Conservation (phyloP, 2,888 invertebrate species). For the Noctua janthe region DNA sequence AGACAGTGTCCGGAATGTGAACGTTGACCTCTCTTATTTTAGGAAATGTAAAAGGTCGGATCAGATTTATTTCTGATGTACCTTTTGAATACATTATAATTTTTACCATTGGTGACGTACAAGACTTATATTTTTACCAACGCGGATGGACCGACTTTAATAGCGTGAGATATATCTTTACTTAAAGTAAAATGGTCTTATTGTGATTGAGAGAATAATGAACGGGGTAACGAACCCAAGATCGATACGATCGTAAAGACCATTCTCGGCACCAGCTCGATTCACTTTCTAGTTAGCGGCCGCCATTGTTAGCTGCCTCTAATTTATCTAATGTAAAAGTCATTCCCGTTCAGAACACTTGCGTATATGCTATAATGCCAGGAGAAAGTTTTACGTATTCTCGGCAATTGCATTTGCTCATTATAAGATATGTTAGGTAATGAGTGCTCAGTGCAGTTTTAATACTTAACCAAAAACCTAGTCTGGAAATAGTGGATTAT, state of each 20-base stretch:
- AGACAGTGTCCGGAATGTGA: slow-evolving; percentile 79
- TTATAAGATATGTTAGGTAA: slow-evolving; percentile 42
- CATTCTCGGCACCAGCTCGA: slow-evolving; percentile 82
- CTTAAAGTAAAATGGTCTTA: slow-evolving; percentile 75
- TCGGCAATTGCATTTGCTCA: slow-evolving; percentile 42
- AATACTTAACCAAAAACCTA: slow-evolving; percentile 2
- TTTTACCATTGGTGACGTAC: slow-evolving; percentile 27
- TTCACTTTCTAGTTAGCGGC: slow-evolving; percentile 87
- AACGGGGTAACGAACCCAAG: slow-evolving; percentile 82
- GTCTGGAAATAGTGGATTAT: slow-evolving; percentile 51
- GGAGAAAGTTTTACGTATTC: slow-evolving; percentile 59
- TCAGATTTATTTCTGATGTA: slow-evolving; percentile 58
- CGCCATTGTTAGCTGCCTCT: slow-evolving; percentile 84
- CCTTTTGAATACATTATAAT: slow-evolving; percentile 55
- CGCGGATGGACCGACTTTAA: slow-evolving; percentile 35
- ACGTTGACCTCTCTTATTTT: slow-evolving; percentile 78
- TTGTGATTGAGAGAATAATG: slow-evolving; percentile 86
- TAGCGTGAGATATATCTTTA: slow-evolving; percentile 52
- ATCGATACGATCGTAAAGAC: slow-evolving; percentile 86
- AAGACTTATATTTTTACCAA: slow-evolving; percentile 12
- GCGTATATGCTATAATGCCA: slow-evolving; percentile 63
- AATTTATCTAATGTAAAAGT: slow-evolving; percentile 86
- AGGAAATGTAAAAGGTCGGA: slow-evolving; percentile 49
- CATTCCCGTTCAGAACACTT: slow-evolving; percentile 75
- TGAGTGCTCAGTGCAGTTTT: background rate